Evolutionary conservation across 2,797 vertebrate genomes (phyloP).

Genomic region (Podarcis lilfordi): DNA sequence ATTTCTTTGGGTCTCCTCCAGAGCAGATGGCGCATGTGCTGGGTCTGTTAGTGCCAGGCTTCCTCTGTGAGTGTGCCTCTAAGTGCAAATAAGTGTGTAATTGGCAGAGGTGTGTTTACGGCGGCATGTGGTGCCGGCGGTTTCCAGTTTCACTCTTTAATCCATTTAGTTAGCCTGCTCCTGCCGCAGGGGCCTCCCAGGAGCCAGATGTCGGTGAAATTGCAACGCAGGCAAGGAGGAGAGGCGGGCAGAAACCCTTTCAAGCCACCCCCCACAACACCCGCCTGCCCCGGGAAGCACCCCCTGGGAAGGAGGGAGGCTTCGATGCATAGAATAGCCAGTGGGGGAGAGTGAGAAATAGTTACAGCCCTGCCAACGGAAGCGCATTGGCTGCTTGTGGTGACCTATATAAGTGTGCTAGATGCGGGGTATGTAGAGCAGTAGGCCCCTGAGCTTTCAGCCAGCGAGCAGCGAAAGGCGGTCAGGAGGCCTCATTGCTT

Average conservation of each 20-base stretch:
- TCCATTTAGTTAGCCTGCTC: neutral
- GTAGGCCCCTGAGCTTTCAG: neutral
- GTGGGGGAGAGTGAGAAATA: neutral
- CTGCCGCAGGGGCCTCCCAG: neutral
- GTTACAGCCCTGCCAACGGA: neutral
- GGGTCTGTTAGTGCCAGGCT: no score
- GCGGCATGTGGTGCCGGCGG: neutral
- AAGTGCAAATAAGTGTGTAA: neutral
- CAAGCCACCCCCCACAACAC: neutral
- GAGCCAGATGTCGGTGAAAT: neutral
- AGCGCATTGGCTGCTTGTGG: neutral
- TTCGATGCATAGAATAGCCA: neutral
- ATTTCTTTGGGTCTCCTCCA: neutral
- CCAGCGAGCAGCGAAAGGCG: neutral
- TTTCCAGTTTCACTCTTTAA: neutral
- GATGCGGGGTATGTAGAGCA: neutral
- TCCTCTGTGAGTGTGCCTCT: no score
- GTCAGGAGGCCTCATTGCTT: neutral
- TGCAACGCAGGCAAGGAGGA: no score
- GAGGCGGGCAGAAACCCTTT: neutral
- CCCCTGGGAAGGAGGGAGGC: no score
- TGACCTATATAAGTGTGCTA: constrained; percentile 1
- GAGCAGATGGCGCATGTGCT: neutral
- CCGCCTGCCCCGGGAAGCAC: neutral
- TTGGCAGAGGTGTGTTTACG: neutral